A percentile compares a stretch with the other conserved stretches of the same genome.
Conservation (phyloP, 2,888 invertebrate genomes). For the Idaea biselata region DNA sequence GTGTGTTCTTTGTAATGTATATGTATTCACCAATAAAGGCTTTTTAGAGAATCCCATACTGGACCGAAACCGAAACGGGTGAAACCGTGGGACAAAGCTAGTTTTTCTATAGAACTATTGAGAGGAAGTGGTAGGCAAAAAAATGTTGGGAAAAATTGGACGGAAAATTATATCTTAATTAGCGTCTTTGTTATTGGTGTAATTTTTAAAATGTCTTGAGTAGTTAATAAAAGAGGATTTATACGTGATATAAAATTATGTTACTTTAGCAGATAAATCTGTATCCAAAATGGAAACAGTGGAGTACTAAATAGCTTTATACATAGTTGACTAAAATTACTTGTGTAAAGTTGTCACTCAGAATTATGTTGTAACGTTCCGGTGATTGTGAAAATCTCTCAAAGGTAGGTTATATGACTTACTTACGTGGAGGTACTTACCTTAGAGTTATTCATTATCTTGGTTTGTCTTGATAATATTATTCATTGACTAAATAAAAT, state of each 20-base stretch:
- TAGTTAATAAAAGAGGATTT: too few relatives aligned
- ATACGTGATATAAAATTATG: neutral
- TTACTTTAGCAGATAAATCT: neutral
- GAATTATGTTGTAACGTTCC: neutral
- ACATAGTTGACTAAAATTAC: neutral
- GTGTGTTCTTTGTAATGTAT: too few relatives aligned
- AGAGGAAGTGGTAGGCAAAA: too few relatives aligned
- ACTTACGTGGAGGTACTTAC: neutral
- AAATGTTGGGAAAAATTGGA: too few relatives aligned
- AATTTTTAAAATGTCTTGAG: too few relatives aligned
- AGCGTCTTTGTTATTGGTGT: too few relatives aligned
- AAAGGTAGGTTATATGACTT: neutral
- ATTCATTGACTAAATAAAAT: conserved; percentile 14
- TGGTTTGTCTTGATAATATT: conserved; percentile 11
- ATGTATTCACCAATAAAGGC: too few relatives aligned
- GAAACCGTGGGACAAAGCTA: too few relatives aligned
- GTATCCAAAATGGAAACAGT: neutral
- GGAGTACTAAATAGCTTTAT: neutral
- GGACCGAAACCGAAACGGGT: too few relatives aligned
- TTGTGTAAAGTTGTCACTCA: neutral
- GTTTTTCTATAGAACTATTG: too few relatives aligned
- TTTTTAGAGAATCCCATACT: too few relatives aligned
- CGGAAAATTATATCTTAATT: too few relatives aligned
- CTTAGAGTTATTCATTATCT: conserved; percentile 13
- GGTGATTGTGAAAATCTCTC: neutral